Base-by-base conservation (phyloP, 2,888 invertebrate species). In the Epistrophe grossulariae region DNA sequence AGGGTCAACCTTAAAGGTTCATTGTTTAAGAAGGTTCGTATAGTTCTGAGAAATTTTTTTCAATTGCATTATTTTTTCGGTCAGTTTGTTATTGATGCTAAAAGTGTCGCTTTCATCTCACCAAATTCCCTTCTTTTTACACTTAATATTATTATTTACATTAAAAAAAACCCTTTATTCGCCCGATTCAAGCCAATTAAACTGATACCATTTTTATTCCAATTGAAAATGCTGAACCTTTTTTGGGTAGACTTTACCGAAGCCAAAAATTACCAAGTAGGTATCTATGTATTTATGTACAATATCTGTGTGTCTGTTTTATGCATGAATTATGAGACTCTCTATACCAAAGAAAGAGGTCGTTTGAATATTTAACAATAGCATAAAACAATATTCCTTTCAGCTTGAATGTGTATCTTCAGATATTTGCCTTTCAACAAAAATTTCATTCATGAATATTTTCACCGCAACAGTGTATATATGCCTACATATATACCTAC, bases 381-480 rank as follows among this genome's bases (percentile, higher is more conserved):
- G 68, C 68, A 68, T 50, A 48, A 35, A 48, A 68, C 68, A 31
- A 68, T 43, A 43, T 48, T 68, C 50, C 68, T 50, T 68, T 68
- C 50, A 19, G 31, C 19, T 48, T 68, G 68, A 68, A 50, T 68
- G 50, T 55, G 15, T 45, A 66, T 68, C 52, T 52, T 52, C 38
- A 40, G 38, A 70, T 38, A 40, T 52, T 52, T 24, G 28, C 52
- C 15, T 52, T 38, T 40, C 38, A 38, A 48, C 68, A 38, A 19
- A 38, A 68, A 38, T 38, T 70, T 70, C 70, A 55, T 55, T 55
- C 55, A 70, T 70, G 70, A 70, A 70, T 70, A 70, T 40, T 70
- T 70, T n/a, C 50, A 70, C 40, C 70, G 40, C 70, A 70, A 70
- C 38, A 50, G 10, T 52, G n/a, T 1, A 3, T 2, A n/a, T 9